phyloP scores from a whole-genome alignment of 92 coral and sea anemone genomes.

The Actinernus sp. region DNA sequence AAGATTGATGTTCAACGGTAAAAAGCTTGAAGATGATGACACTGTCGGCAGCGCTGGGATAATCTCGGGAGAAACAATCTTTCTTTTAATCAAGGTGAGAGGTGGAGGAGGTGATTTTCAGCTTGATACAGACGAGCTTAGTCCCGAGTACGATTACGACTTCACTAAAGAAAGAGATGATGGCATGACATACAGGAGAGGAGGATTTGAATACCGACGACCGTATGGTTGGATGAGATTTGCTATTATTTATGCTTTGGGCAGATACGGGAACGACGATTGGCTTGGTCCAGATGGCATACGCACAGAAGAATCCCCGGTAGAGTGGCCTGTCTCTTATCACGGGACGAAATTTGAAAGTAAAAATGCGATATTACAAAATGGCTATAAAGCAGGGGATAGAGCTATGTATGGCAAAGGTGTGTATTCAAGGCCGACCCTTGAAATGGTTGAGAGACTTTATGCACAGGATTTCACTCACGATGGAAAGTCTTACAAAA shows the following conservation, averaged over 20 bases:
- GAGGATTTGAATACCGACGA: conserved; percentile 60
- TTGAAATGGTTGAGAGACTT: conserved; percentile 41
- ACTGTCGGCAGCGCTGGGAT: background rate
- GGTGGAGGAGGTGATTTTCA: conserved; percentile 6
- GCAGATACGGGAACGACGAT: conserved; percentile 21
- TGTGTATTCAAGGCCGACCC: conserved; percentile 68
- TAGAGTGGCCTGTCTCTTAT: conserved; percentile 84
- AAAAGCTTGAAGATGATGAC: background rate
- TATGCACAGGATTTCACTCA: conserved; percentile 53
- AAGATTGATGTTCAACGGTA: background rate
- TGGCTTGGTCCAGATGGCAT: conserved; percentile 80
- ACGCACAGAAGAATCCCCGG: conserved; percentile 42
- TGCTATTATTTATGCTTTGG: conserved; percentile 56
- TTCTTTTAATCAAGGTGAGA: too few relatives aligned
- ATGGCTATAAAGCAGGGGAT: conserved; percentile 35
- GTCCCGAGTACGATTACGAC: conserved; percentile 42
- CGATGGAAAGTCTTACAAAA: conserved; percentile 54
- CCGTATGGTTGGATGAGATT: conserved; percentile 79
- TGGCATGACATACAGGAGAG: conserved; percentile 52
- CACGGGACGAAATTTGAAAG: conserved; percentile 54
- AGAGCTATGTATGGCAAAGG: conserved; percentile 46
- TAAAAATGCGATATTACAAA: conserved; percentile 26
- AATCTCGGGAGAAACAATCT: background rate
- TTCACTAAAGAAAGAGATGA: conserved; percentile 56
- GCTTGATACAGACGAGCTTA: conserved; percentile 32